phyloP scores from a whole-genome alignment of 2,113 vertebrate genomes.

The Oncorhynchus clarkii region DNA sequence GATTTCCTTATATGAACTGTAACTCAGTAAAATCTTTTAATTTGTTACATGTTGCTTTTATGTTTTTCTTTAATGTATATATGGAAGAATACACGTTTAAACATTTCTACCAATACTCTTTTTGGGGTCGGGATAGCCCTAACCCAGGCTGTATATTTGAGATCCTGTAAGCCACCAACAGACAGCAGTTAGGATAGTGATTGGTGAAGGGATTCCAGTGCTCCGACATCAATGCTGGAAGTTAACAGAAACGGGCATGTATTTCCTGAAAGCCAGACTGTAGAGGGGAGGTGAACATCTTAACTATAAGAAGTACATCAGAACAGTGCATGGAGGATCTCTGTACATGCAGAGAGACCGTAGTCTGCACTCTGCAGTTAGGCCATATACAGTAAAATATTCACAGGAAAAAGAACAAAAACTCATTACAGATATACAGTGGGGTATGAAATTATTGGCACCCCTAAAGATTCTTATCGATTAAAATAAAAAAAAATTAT shows the following conservation, averaged over 20 bases:
- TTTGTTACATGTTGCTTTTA: too few species aligned
- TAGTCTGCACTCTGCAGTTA: neutral
- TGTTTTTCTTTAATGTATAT: too few species aligned
- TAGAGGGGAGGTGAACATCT: neutral
- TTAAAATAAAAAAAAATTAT: too few species aligned
- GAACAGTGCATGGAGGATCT: neutral
- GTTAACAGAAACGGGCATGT: conserved; percentile 4
- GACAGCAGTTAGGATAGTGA: neutral
- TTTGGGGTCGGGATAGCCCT: too few species aligned
- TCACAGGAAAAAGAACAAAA: neutral
- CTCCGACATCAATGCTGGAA: neutral
- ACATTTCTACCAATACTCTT: too few species aligned
- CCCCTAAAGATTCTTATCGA: too few species aligned
- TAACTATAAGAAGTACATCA: neutral
- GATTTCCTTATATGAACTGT: too few species aligned
- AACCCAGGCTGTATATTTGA: neutral
- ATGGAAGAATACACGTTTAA: too few species aligned
- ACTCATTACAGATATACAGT: neutral
- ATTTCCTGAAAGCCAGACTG: conserved; percentile 14
- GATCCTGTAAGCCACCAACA: neutral
- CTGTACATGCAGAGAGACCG: neutral
- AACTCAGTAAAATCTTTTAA: too few species aligned
- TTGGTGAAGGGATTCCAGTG: neutral
- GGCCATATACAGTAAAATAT: neutral
- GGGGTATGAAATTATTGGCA: too few species aligned